These are phyloP conservation scores for Leptothorax acervorum DNA, from an alignment of 2,888 invertebrate genomes.

Conservation along the genomic window DNA sequence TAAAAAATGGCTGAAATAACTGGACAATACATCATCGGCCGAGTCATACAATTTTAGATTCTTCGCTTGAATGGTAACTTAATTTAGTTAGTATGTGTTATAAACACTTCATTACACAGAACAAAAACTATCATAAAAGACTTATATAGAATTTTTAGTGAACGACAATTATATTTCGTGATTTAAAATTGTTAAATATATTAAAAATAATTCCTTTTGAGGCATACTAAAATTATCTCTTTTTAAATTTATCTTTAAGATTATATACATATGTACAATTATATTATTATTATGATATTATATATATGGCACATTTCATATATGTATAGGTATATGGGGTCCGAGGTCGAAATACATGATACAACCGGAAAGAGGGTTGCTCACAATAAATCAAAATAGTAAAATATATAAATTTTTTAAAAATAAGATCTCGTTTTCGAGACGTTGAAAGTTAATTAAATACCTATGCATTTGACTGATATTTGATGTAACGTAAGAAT, in stretches of 20 bases:
- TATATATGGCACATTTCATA: too few species aligned
- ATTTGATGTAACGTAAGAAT: too few species aligned
- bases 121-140: neutral
- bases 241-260: neutral
- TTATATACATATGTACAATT: neutral
- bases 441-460: too few species aligned
- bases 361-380: too few species aligned
- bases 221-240: neutral
- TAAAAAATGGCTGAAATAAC: conserved; percentile 69
- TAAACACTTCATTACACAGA: neutral
- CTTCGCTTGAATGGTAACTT: conserved; percentile 57
- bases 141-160: neutral
- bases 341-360: too few species aligned
- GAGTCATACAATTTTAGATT: conserved; percentile 62
- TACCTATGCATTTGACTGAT: too few species aligned
- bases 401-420: too few species aligned
- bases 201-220: neutral
- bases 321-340: too few species aligned
- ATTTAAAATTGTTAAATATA: neutral
- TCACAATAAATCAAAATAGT: too few species aligned
- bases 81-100: conserved; percentile 37
- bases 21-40: conserved; percentile 59
- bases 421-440: too few species aligned
- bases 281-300: too few species aligned
- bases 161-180: neutral